These are phyloP conservation scores for Octopus bimaculoides DNA, from an alignment of 1,140 invertebrate genomes.

Conservation along the genomic window DNA sequence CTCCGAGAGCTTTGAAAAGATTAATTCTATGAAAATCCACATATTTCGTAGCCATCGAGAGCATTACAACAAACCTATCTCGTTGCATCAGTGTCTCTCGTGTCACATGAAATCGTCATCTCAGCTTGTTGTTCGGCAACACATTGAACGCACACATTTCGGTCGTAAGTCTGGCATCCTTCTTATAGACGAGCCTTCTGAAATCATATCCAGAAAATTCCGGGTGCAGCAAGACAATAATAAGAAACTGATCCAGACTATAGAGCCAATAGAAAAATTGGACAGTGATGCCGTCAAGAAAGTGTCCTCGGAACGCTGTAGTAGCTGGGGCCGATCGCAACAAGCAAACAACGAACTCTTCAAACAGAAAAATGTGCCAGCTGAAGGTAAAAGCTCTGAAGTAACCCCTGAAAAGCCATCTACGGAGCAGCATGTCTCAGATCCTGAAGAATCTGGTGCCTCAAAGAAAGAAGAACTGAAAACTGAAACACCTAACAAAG, in stretches of 20 bases:
- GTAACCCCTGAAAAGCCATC: neutral
- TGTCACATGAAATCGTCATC: neutral
- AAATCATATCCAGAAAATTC: neutral
- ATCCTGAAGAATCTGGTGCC: too few species aligned
- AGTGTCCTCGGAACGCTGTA: neutral
- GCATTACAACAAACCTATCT: neutral
- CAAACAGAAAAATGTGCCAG: neutral
- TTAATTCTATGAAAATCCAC: neutral
- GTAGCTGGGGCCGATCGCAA: neutral
- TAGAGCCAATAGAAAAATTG: neutral
- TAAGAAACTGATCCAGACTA: neutral
- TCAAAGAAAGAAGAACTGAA: too few species aligned
- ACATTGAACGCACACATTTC: slow-evolving; percentile 1
- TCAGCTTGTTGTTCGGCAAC: neutral
- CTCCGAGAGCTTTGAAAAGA: neutral
- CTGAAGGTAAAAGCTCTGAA: neutral
- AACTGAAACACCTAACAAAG: neutral
- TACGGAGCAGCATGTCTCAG: too few species aligned
- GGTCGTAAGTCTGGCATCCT: neutral
- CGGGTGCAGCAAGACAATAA: neutral
- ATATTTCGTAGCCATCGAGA: neutral
- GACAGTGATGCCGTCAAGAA: neutral
- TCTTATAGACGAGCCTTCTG: neutral
- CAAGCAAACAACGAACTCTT: neutral
- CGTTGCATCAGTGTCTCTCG: neutral